These are phyloP conservation scores for Caenorhabditis remanei DNA, from an alignment of 1,140 invertebrate species.

Conservation along the genomic window DNA sequence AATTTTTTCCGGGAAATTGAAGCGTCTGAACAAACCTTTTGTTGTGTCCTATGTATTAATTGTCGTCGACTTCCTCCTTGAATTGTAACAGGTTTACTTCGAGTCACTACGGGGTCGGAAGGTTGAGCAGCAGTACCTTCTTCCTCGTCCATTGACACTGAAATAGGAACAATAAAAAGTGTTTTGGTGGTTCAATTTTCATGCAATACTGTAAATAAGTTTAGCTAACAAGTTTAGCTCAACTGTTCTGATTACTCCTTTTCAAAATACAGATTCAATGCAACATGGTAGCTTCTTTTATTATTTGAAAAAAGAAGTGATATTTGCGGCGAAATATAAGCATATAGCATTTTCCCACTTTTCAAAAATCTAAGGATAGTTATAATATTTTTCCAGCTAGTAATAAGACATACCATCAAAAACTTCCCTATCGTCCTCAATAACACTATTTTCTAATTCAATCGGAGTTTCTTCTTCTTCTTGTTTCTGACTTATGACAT, in stretches of 20 bases:
- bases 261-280: no score
- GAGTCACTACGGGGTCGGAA: neutral
- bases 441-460: neutral
- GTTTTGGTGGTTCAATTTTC: no score
- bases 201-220: no score
- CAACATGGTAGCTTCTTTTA: no score
- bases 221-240: no score
- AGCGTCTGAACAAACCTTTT: neutral
- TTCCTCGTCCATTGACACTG: conserved; percentile 15
- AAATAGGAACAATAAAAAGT: neutral
- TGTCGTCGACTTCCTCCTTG: neutral
- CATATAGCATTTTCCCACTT: neutral
- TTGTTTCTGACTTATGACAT: neutral
- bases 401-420: conserved; percentile 5
- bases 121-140: neutral
- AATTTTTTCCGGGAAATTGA: conserved; percentile 11
- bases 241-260: no score
- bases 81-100: conserved; percentile 15
- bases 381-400: no score
- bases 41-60: conserved; percentile 9
- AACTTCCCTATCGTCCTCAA: neutral
- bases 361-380: neutral
- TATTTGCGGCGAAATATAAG: no score
- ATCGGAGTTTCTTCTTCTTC: neutral
- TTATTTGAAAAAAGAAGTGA: no score